Conservation (phyloP, 2,888 invertebrate species). For the Andrena flavipes region DNA sequence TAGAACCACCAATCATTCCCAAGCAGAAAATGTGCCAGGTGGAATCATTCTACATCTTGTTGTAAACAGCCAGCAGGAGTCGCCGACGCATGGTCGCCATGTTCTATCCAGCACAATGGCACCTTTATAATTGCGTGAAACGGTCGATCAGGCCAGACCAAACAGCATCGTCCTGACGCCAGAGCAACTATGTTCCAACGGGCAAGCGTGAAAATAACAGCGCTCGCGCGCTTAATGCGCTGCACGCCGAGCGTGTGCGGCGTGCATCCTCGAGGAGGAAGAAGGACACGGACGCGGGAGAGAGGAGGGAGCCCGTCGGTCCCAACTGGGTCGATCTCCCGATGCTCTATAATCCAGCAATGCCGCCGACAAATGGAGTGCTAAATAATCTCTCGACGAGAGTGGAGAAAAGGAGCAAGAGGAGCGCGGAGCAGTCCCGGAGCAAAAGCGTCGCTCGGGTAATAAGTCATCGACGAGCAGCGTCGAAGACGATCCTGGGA, state of each 20-base stretch:
- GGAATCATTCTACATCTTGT: neutral
- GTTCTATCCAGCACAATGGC: constrained; percentile 18
- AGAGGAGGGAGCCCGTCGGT: constrained; percentile 27
- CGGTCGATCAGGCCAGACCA: constrained; percentile 1
- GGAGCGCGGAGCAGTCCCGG: constrained; percentile 29
- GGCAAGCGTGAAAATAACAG: constrained; percentile 50
- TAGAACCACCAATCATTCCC: neutral
- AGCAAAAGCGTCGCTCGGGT: constrained; percentile 34
- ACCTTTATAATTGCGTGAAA: neutral
- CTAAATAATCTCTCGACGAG: constrained; percentile 67
- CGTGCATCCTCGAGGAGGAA: neutral
- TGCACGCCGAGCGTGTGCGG: neutral
- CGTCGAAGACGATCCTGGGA: constrained; percentile 33
- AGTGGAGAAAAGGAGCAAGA: constrained; percentile 58
- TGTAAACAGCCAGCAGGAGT: constrained; percentile 16
- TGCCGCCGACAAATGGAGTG: constrained; percentile 71
- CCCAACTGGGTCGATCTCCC: constrained; percentile 64
- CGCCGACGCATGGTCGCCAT: neutral
- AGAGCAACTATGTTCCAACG: constrained; percentile 10
- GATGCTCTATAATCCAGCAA: constrained; percentile 67
- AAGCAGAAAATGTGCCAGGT: constrained; percentile 19
- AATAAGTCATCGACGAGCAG: constrained; percentile 54
- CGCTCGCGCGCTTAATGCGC: constrained; percentile 9
- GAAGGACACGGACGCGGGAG: neutral
- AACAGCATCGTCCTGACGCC: constrained; percentile 15